Conservation (phyloP, 2,797 vertebrate species). For the Melanotaenia boesemani region DNA sequence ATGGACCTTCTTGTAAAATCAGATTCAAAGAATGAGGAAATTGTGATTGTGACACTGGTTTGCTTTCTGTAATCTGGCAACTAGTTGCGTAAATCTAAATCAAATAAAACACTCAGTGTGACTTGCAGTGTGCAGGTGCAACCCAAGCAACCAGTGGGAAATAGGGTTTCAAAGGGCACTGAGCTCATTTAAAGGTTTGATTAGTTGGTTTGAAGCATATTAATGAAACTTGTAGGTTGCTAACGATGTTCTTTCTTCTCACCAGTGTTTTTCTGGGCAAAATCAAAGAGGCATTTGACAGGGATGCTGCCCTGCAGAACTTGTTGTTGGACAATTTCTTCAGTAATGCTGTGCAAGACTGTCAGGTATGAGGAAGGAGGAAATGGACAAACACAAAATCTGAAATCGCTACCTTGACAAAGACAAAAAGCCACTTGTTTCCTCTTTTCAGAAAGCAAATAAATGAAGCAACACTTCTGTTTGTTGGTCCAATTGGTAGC, state of each 20-base stretch:
- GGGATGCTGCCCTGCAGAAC: slow-evolving; percentile 89
- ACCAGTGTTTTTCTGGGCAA: slow-evolving; percentile 94
- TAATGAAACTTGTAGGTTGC: background rate
- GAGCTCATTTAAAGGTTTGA: background rate
- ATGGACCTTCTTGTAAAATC: slow-evolving; percentile 34
- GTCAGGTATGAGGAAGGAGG: slow-evolving; percentile 88
- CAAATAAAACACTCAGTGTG: slow-evolving; percentile 22
- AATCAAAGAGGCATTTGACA: slow-evolving; percentile 97
- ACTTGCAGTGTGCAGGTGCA: slow-evolving; percentile 5
- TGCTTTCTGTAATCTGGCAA: slow-evolving; percentile 43
- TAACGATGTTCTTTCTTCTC: slow-evolving; percentile 2
- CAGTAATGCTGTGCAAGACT: slow-evolving; percentile 89
- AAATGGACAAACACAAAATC: slow-evolving; percentile 38
- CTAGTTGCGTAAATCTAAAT: slow-evolving; percentile 35
- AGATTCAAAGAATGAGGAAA: slow-evolving; percentile 59
- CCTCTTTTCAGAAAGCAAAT: slow-evolving; percentile 25
- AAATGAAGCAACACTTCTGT: slow-evolving; percentile 16
- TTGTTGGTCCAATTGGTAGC: background rate
- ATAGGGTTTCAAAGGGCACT: background rate
- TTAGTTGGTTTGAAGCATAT: background rate
- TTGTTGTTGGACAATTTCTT: slow-evolving; percentile 94
- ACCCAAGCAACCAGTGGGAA: background rate
- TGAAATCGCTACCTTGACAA: slow-evolving; percentile 51
- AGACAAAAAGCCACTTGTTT: slow-evolving; percentile 30
- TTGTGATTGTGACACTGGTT: slow-evolving; percentile 39